Conservation (phyloP, 2,113 vertebrate genomes). For the Gavia stellata region DNA sequence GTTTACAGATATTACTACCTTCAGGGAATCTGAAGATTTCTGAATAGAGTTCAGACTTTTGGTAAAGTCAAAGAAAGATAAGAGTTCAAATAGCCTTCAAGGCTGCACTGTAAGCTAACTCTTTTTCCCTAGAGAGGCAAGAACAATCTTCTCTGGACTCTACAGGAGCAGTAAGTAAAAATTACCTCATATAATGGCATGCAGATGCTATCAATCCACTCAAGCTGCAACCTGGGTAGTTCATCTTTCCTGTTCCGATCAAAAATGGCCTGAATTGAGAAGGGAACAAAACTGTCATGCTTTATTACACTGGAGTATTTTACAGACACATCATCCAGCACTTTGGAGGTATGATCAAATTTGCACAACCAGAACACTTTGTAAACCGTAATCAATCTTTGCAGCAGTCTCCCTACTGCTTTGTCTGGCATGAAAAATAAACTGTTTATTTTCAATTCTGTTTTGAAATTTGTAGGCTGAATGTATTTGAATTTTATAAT, state of each 20-base stretch:
- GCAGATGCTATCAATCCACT: slow-evolving; percentile 98
- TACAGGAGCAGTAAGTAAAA: not conserved
- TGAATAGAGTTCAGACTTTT: not conserved
- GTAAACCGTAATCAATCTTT: slow-evolving; percentile 47
- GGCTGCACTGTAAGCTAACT: not conserved
- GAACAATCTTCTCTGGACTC: not conserved
- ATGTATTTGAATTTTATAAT: slow-evolving; percentile 56
- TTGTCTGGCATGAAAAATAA: slow-evolving; percentile 51
- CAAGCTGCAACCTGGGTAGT: slow-evolving; percentile 90
- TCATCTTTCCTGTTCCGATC: slow-evolving; percentile 98
- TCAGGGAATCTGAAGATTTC: not conserved
- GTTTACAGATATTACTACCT: not conserved
- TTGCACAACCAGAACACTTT: slow-evolving; percentile 44
- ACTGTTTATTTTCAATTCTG: slow-evolving; percentile 39
- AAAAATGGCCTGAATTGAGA: slow-evolving; percentile 90
- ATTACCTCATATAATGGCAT: slow-evolving; percentile 93
- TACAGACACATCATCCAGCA: slow-evolving; percentile 28
- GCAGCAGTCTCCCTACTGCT: not conserved
- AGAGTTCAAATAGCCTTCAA: not conserved
- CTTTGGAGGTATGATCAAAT: slow-evolving; percentile 32
- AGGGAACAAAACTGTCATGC: not conserved
- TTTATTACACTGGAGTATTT: slow-evolving; percentile 46
- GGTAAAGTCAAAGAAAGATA: not conserved
- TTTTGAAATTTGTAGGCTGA: slow-evolving; percentile 50
- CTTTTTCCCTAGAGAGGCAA: not conserved